Conservation (phyloP, 1,140 invertebrate species). For the Cyrtorhinus lividipennis region DNA sequence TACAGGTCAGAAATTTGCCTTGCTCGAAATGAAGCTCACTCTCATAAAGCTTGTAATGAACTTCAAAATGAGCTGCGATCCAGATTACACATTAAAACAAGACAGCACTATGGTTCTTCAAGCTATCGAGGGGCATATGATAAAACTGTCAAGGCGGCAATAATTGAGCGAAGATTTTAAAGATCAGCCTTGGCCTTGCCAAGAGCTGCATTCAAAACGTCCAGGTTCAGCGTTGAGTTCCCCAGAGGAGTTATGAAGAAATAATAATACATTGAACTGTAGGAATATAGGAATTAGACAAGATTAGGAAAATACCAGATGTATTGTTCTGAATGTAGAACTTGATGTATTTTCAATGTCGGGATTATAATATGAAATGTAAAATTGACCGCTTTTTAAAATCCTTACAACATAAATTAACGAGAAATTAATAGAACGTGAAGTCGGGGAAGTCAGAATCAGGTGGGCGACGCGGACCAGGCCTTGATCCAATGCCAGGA, state of each 20-base stretch:
- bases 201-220: too few relatives aligned
- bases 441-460: slow-evolving; percentile 40
- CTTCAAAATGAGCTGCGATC: background rate
- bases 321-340: too few relatives aligned
- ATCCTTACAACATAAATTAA: too few relatives aligned
- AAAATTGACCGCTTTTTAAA: too few relatives aligned
- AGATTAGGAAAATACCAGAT: background rate
- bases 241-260: too few relatives aligned
- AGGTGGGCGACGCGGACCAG: slow-evolving; percentile 61
- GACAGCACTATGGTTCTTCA: background rate
- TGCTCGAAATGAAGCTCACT: background rate
- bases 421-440: too few relatives aligned
- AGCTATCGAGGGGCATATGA: background rate
- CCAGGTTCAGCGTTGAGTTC: too few relatives aligned
- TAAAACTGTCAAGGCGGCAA: background rate
- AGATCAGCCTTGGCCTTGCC: too few relatives aligned
- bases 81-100: background rate
- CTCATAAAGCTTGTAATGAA: background rate
- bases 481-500: slow-evolving; percentile 46
- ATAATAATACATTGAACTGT: too few relatives aligned
- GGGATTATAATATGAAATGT: too few relatives aligned
- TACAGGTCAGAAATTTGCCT: background rate
- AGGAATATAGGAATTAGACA: background rate
- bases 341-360: too few relatives aligned
- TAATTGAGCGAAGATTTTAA: too few relatives aligned